Evolutionary conservation across 1,140 invertebrate genomes (phyloP).

Genomic region (Temnothorax curvispinosus): DNA sequence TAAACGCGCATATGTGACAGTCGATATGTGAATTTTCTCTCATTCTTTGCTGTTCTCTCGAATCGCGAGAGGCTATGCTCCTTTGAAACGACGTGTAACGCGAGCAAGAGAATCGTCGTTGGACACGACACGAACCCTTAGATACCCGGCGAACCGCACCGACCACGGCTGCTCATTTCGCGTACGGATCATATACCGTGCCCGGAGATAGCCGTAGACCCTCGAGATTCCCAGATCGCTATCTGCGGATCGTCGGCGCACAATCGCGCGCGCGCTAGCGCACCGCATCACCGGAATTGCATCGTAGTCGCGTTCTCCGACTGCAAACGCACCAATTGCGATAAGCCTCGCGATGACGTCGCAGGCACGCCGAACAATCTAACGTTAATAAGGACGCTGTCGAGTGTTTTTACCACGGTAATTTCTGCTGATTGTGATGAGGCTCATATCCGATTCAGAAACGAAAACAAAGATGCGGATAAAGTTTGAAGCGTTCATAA

Average conservation of each 20-base stretch:
- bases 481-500: no score
- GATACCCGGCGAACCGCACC: slow-evolving; percentile 63
- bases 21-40: neutral
- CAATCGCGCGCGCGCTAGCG: slow-evolving; percentile 66
- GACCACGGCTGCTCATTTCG: slow-evolving; percentile 72
- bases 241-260: slow-evolving; percentile 73
- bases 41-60: neutral
- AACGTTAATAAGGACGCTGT: neutral
- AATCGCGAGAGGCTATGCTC: neutral
- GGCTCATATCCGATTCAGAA: neutral
- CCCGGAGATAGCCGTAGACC: slow-evolving; percentile 70
- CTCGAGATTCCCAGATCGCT: slow-evolving; percentile 77
- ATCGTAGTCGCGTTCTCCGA: slow-evolving; percentile 5
- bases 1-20: neutral
- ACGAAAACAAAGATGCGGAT: neutral
- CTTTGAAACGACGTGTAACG: slow-evolving; percentile 50
- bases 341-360: neutral
- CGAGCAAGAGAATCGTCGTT: slow-evolving; percentile 24
- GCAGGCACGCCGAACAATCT: neutral
- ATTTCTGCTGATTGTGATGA: no score
- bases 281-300: slow-evolving; percentile 41
- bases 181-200: slow-evolving; percentile 54
- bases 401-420: neutral
- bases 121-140: slow-evolving; percentile 63
- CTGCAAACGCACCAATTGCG: neutral